Evolutionary conservation across 2,113 vertebrate species (phyloP).

Genomic region (Calyptommatus sinebrachiatus): DNA sequence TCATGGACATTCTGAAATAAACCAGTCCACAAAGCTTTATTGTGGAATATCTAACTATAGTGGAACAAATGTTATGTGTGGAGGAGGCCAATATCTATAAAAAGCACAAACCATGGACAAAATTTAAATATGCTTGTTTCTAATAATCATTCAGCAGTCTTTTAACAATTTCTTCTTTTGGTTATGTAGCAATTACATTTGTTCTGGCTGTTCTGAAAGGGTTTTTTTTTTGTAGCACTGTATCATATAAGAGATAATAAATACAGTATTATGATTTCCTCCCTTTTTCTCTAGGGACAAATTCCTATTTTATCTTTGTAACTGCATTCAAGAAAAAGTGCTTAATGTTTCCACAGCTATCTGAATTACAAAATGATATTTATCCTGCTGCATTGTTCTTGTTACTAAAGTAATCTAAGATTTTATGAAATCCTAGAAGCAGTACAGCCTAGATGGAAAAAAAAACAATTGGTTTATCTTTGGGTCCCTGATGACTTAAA

Average conservation of each 20-base stretch:
- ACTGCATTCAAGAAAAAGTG: neutral
- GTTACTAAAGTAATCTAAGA: neutral
- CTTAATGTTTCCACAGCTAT: neutral
- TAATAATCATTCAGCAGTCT: neutral
- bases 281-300: neutral
- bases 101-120: neutral
- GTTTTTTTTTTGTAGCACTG: neutral
- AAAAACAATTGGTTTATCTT: slow-evolving; percentile 16
- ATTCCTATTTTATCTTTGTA: slow-evolving; percentile 16
- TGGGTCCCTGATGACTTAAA: slow-evolving; percentile 27
- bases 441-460: slow-evolving; percentile 22
- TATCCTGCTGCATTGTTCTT: neutral
- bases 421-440: slow-evolving; percentile 10
- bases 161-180: slow-evolving; percentile 1
- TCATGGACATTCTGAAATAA: too few species aligned
- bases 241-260: neutral
- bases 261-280: slow-evolving; percentile 1
- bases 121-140: neutral
- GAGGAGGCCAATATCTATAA: neutral
- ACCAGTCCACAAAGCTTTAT: too few species aligned
- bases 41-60: too few species aligned
- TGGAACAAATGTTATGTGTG: too few species aligned
- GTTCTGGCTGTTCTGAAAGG: neutral
- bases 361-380: slow-evolving; percentile 12
- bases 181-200: slow-evolving; percentile 16